Evolutionary conservation across 2,888 invertebrate species (phyloP).

Genomic region (Carabus problematicus): DNA sequence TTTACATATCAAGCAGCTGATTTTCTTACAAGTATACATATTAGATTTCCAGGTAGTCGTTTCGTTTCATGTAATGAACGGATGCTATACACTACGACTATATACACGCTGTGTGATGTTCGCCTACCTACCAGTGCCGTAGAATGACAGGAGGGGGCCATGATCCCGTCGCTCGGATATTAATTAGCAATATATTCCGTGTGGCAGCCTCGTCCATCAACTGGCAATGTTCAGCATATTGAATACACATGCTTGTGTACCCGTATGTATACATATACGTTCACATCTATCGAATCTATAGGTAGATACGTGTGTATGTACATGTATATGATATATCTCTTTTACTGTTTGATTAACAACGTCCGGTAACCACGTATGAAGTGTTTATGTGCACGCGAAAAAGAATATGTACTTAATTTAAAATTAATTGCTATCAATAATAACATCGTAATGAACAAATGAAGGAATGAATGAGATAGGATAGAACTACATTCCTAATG

Average conservation of each 20-base stretch:
- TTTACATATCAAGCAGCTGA: too few species aligned
- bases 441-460: background rate
- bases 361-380: conserved; percentile 34
- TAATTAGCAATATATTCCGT: conserved; percentile 41
- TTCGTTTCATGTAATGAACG: too few species aligned
- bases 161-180: conserved; percentile 32
- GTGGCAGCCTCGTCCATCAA: conserved; percentile 39
- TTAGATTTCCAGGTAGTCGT: too few species aligned
- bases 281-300: too few species aligned
- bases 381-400: conserved; percentile 41
- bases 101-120: background rate
- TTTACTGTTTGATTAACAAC: conserved; percentile 35
- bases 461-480: background rate
- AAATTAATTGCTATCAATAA: conserved; percentile 27
- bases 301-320: conserved; percentile 4
- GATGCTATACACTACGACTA: too few species aligned
- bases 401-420: conserved; percentile 38
- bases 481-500: background rate
- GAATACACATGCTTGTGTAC: background rate
- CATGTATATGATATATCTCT: conserved; percentile 31
- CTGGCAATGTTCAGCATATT: conserved; percentile 13
- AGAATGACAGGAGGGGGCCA: conserved; percentile 19
- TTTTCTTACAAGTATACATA: too few species aligned
- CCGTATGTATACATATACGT: background rate
- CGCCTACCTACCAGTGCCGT: conserved; percentile 19